phyloP scores from a whole-genome alignment of 1,140 invertebrate genomes.

The Ceratina japonica region DNA sequence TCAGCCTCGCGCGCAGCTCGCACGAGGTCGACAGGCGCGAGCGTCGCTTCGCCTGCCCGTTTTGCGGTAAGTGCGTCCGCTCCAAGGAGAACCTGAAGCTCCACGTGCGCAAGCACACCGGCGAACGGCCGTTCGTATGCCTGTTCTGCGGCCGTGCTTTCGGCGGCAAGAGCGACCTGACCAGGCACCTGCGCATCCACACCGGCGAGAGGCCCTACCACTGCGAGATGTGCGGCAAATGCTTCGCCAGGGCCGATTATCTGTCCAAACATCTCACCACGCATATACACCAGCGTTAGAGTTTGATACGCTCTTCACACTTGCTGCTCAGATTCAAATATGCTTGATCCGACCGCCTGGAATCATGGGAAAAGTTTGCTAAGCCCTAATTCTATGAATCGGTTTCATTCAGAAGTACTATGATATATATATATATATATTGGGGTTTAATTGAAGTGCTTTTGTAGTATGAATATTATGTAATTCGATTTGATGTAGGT shows the following conservation, averaged over 20 bases:
- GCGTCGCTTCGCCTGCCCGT: slow-evolving; percentile 89
- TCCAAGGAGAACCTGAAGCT: slow-evolving; percentile 93
- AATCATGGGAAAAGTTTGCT: background rate
- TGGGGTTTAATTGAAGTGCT: background rate
- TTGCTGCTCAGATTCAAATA: background rate
- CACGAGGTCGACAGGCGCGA: slow-evolving; percentile 76
- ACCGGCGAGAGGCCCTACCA: slow-evolving; percentile 93
- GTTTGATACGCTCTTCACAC: background rate
- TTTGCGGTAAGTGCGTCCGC: slow-evolving; percentile 92
- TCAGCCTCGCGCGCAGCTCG: slow-evolving; percentile 63
- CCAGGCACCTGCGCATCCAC: slow-evolving; percentile 91
- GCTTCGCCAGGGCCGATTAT: slow-evolving; percentile 93
- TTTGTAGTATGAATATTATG: background rate
- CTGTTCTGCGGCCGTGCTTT: slow-evolving; percentile 92
- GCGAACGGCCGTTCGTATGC: slow-evolving; percentile 92
- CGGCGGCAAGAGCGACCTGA: slow-evolving; percentile 91
- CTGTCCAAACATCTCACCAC: slow-evolving; percentile 94
- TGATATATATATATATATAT: too few relatives aligned
- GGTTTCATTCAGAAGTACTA: background rate
- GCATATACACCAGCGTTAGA: slow-evolving; percentile 85
- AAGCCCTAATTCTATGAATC: background rate
- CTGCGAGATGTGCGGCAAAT: slow-evolving; percentile 94
- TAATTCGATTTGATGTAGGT: too few relatives aligned
- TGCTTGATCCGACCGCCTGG: background rate
- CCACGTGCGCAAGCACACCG: slow-evolving; percentile 93